Conservation (phyloP, 1,140 invertebrate species). For the Bombus superbus region DNA sequence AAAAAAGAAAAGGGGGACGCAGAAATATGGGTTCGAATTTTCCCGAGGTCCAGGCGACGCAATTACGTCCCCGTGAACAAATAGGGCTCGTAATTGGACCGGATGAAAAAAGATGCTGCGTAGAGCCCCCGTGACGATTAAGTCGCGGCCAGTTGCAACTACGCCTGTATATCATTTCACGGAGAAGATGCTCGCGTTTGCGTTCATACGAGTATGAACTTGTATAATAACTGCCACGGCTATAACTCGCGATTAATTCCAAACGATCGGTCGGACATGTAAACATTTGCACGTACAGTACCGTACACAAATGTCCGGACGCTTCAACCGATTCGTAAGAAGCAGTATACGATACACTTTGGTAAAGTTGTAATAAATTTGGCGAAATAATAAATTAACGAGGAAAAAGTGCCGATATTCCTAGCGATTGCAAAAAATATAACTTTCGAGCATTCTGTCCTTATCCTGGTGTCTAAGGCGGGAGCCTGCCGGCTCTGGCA, state of each 20-base stretch:
- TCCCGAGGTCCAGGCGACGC: not conserved
- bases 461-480: too few relatives aligned
- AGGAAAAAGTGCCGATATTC: too few relatives aligned
- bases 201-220: not conserved
- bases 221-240: too few relatives aligned
- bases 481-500: accelerated
- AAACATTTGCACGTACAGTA: too few relatives aligned
- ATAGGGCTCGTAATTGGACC: conserved; percentile 23
- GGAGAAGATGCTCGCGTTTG: not conserved
- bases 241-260: not conserved
- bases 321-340: not conserved
- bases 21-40: conserved; percentile 24
- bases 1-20: not conserved
- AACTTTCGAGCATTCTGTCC: too few relatives aligned
- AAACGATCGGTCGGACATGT: not conserved
- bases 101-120: conserved; percentile 36
- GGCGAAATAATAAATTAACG: too few relatives aligned
- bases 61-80: conserved; percentile 1
- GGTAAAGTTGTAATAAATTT: too few relatives aligned
- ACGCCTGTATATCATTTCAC: not conserved
- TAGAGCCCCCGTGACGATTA: conserved; percentile 49
- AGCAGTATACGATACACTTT: not conserved
- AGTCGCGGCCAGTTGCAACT: conserved; percentile 39
- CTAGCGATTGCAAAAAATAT: too few relatives aligned
- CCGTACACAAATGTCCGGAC: not conserved